Base-by-base conservation (phyloP, 1,140 invertebrate genomes). In the Macrobrachium nipponense region DNA sequence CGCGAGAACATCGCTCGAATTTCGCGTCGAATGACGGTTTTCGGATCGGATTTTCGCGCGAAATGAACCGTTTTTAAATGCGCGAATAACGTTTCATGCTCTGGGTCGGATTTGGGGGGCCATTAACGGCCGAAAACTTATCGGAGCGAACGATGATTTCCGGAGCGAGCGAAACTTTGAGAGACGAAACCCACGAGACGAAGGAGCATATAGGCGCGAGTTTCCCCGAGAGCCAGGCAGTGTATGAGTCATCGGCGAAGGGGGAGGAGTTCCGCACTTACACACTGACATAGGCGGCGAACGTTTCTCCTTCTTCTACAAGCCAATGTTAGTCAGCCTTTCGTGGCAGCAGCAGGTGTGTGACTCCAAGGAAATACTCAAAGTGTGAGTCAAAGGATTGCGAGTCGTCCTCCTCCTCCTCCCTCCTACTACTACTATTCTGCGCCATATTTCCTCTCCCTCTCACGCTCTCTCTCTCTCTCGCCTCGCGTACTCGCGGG, bases 241-340 rank as follows among this genome's bases (percentile, higher is more conserved):
- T 70, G 68, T 70, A 70, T 70, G 68, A 70, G 68, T 70, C 68
- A 70, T 70, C 68, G n/a, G 23, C 36, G n/a, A 70, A 70, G 20
- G 68, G 68, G 68, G 68, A 70, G 68, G 68, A 70, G 68, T 23
- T 70, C 51, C 0, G 5, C 51, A 12, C 51, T 8, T 10, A 51
- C 51, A 51, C 51, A 51, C n/a, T n/a, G n/a, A n/a, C 51, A 10
- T 7, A 8, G 7, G 51, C 2, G 8, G 7, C 12, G 51, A 51
- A 51, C 51, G 51, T 51, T 51, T 51, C 12, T 12, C 12, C 51
- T 8, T 12, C n/a, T n/a, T n/a, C n/a, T n/a, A n/a, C n/a, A n/a
- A 23, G 15, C 68, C 68, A 23, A 70, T 70, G 68, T 70, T 70
- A 70, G n/a, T 70, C 68, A 70, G 68, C 20, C 23, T 12, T 23